phyloP scores from a whole-genome alignment of 2,797 vertebrate genomes.

The Ptychadena robeensis region DNA sequence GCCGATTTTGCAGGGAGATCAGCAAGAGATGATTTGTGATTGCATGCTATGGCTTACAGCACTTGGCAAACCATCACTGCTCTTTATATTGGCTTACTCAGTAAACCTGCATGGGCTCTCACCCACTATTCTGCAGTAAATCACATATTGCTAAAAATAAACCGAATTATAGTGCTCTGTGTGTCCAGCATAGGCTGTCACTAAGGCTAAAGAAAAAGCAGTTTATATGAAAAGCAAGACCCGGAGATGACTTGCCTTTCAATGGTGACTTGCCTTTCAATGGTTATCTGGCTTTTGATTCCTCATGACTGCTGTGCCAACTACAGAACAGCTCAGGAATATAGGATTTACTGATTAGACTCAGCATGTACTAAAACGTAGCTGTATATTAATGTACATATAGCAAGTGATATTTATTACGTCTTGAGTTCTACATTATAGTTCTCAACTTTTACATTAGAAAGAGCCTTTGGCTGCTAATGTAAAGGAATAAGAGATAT shows the following conservation, averaged over 20 bases:
- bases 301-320: constrained; percentile 50
- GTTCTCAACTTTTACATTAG: constrained; percentile 15
- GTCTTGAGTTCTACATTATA: constrained; percentile 1
- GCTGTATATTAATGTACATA: background rate
- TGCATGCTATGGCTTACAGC: background rate
- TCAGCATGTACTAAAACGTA: constrained; percentile 39
- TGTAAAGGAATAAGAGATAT: too few species aligned
- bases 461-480: background rate
- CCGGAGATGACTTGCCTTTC: constrained; percentile 22
- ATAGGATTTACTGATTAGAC: constrained; percentile 57
- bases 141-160: constrained; percentile 27
- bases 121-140: background rate
- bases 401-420: background rate
- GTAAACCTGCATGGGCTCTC: background rate
- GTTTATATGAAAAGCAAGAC: constrained; percentile 32
- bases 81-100: background rate
- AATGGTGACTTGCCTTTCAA: constrained; percentile 39
- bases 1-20: too few species aligned
- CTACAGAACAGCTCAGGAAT: constrained; percentile 44
- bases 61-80: background rate
- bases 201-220: constrained; percentile 1
- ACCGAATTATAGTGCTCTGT: constrained; percentile 14
- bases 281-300: constrained; percentile 48
- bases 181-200: constrained; percentile 29
- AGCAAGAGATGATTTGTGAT: background rate